A percentile compares a stretch with the other conserved stretches of the same genome.
These are phyloP conservation scores for Fragum whitleyi DNA, from an alignment of 2,888 invertebrate species.

Conservation along the genomic window DNA sequence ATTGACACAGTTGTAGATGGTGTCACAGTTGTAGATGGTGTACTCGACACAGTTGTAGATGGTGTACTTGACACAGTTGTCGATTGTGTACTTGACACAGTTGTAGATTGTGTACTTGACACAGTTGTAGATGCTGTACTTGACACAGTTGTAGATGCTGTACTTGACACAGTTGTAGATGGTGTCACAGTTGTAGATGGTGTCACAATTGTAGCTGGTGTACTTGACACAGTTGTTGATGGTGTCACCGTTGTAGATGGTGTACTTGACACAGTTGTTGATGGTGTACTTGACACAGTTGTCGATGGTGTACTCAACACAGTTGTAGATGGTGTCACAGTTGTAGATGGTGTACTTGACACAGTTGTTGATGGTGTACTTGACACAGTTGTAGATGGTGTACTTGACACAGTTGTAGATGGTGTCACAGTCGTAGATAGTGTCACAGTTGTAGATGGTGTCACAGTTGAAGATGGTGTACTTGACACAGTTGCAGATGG, in stretches of 20 bases:
- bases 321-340: not conserved
- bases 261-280: conserved; percentile 7
- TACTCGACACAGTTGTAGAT: not conserved
- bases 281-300: conserved; percentile 6
- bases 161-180: not conserved
- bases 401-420: too few species aligned
- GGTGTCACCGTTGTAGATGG: not conserved
- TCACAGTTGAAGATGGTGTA: not conserved
- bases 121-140: not conserved
- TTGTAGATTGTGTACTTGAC: not conserved
- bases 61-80: too few species aligned
- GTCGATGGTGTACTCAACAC: not conserved
- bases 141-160: not conserved
- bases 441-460: not conserved
- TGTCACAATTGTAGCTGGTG: conserved; percentile 17
- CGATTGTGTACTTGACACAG: too few species aligned
- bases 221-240: not conserved
- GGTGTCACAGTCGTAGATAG: too few species aligned
- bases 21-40: not conserved
- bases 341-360: too few species aligned
- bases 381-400: too few species aligned
- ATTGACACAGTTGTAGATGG: conserved; percentile 3
- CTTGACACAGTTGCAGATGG: conserved; percentile 2
- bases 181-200: not conserved
- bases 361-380: not conserved